Percentiles rank a stretch among this genome's conserved stretches.
Evolutionary conservation across 2,888 invertebrate genomes (phyloP).

Genomic region (Dorcus parallelipipedus): DNA sequence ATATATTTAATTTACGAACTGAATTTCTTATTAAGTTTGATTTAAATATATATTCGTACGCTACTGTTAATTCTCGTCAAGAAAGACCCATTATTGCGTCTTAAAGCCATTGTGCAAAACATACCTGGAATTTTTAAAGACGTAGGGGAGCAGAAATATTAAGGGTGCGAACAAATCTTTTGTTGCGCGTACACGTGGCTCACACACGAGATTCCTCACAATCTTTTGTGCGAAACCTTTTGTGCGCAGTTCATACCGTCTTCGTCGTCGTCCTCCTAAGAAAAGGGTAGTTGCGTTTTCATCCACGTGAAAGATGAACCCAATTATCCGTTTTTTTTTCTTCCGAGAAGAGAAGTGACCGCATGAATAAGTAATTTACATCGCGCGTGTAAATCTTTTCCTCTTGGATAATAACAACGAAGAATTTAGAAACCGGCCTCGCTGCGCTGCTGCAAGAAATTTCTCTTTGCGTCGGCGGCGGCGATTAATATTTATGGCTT

Average conservation of each 20-base stretch:
- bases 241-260: neutral
- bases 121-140: slow-evolving; percentile 16
- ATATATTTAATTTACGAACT: no score
- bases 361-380: neutral
- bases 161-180: slow-evolving; percentile 7
- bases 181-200: slow-evolving; percentile 1
- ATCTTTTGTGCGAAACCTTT: neutral
- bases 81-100: slow-evolving; percentile 6
- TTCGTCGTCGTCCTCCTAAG: neutral
- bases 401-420: neutral
- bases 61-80: neutral
- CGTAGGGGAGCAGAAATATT: slow-evolving; percentile 17
- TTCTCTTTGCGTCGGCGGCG: neutral
- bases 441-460: neutral
- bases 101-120: slow-evolving; percentile 23
- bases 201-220: neutral
- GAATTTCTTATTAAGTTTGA: no score
- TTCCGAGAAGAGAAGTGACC: neutral
- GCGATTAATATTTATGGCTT: slow-evolving; percentile 16
- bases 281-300: neutral
- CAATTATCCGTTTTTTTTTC: neutral
- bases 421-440: neutral
- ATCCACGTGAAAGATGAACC: neutral
- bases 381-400: neutral
- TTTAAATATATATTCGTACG: neutral